Evolutionary conservation across 1,140 invertebrate species (phyloP).

Genomic region (Cyphomyrmex costatus): DNA sequence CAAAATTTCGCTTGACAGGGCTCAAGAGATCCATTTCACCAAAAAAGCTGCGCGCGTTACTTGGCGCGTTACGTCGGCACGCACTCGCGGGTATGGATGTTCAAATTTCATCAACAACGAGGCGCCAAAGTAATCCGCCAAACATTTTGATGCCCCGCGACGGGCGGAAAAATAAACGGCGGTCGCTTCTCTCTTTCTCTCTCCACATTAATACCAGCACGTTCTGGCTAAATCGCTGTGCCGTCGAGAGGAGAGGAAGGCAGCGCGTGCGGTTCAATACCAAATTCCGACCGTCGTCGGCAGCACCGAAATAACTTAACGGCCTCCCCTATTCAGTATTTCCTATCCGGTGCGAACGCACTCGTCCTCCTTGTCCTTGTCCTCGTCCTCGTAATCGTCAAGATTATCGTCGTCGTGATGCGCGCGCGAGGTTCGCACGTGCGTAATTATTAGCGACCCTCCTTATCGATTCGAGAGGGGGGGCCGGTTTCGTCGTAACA

Average conservation of each 20-base stretch:
- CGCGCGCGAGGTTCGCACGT: slow-evolving; percentile 60
- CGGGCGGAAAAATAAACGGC: slow-evolving; percentile 43
- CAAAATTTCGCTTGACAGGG: neutral
- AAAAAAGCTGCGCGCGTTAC: neutral
- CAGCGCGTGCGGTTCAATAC: slow-evolving; percentile 47
- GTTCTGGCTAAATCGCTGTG: neutral
- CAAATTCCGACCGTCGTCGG: slow-evolving; percentile 54
- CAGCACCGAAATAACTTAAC: slow-evolving; percentile 59
- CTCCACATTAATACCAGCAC: slow-evolving; percentile 1
- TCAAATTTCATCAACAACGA: slow-evolving; percentile 25
- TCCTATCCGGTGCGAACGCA: slow-evolving; percentile 39
- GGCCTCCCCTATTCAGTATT: slow-evolving; percentile 24
- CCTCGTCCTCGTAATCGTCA: neutral
- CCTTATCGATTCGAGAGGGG: slow-evolving; percentile 66
- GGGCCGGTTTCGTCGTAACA: slow-evolving; percentile 64
- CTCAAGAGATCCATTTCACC: slow-evolving; percentile 20
- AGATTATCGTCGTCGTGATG: neutral
- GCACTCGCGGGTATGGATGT: neutral
- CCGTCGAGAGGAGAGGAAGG: neutral
- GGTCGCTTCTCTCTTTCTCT: neutral
- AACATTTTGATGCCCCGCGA: slow-evolving; percentile 39
- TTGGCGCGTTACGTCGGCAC: neutral
- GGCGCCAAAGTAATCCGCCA: slow-evolving; percentile 25
- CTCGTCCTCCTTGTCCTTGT: neutral
- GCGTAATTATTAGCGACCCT: slow-evolving; percentile 73